Evolutionary conservation across 2,888 invertebrate species (phyloP), one percentile per base, ranked within the genome.

Genomic region (Parnassius orleans): DNA sequence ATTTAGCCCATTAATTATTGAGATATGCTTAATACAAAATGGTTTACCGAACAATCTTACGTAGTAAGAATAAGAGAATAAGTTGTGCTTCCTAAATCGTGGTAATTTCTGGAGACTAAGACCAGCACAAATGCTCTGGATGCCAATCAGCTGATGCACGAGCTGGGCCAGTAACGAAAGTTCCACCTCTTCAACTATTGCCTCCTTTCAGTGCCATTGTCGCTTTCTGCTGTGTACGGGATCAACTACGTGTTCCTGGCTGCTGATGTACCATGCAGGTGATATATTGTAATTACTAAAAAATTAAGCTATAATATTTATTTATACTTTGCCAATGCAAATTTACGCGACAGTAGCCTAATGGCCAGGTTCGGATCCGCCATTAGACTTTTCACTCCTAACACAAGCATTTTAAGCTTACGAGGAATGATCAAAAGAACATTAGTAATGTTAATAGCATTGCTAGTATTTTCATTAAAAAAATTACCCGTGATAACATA

Each of bases 211-310:
- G 41, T 87, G 60, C 70, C 75, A 2, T 73, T 75, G 33, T 80
- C 71, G 60, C 67, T 75, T 43, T 81, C 84, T 1, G 79, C 87
- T 0, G 47, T 83, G 9, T 84, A 88, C 68, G 81, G 72, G 50
- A 79, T 77, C 72, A 90, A 86, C 77, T 90, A 86, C 66, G 79
- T 90, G 62, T 90, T 90, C 74, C 71, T 89, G 33, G 89, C 88
- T 0, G 90, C 76, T 0, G 86, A 89, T 42, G 86, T 89, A 42
- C 76, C 80, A 0, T 88, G 90, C 83, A 86, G 90, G 89, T 90
- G 11, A n/a, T 47, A 43, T 43, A n/a, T 24, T 12, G 9, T 11
- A 56, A 54, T 50, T 50, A 19, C 19, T 0, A 1, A 50, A 15
- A 3, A 15, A 50, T 50, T 2, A 10, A 19, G 14, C 15, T 15